These are phyloP conservation scores for Thrips palmi DNA, from an alignment of 1,140 invertebrate species.

Conservation along the genomic window DNA sequence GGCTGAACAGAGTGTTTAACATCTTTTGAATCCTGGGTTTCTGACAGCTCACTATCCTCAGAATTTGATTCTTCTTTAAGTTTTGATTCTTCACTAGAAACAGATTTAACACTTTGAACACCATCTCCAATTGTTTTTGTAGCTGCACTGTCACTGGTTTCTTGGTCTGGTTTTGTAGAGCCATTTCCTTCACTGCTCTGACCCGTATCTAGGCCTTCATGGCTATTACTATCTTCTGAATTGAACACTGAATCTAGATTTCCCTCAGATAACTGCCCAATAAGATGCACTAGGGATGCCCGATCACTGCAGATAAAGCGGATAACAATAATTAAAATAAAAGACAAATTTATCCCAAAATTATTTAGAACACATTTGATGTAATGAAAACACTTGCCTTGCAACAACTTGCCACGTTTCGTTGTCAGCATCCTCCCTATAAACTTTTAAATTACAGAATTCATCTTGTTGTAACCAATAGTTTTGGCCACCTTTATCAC, in stretches of 20 bases:
- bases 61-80: conserved; percentile 10
- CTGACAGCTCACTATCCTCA: conserved; percentile 15
- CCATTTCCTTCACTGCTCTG: not conserved
- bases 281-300: not conserved
- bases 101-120: not conserved
- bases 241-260: not conserved
- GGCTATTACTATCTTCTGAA: not conserved
- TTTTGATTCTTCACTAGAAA: not conserved
- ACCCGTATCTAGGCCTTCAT: not conserved
- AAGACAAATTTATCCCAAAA: not conserved
- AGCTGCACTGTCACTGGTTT: not conserved
- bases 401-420: conserved; percentile 88
- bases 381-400: conserved; percentile 35
- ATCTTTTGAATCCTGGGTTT: not conserved
- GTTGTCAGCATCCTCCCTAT: conserved; percentile 87
- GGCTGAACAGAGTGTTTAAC: not conserved
- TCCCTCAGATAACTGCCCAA: not conserved
- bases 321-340: not conserved
- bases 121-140: not conserved
- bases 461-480: conserved; percentile 90
- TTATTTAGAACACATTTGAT: conserved; percentile 9
- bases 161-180: not conserved
- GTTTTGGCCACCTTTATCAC: conserved; percentile 69
- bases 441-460: conserved; percentile 74
- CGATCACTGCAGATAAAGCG: not conserved